Base-by-base conservation (phyloP, 2,113 vertebrate species). In the Toxotes jaculatrix region DNA sequence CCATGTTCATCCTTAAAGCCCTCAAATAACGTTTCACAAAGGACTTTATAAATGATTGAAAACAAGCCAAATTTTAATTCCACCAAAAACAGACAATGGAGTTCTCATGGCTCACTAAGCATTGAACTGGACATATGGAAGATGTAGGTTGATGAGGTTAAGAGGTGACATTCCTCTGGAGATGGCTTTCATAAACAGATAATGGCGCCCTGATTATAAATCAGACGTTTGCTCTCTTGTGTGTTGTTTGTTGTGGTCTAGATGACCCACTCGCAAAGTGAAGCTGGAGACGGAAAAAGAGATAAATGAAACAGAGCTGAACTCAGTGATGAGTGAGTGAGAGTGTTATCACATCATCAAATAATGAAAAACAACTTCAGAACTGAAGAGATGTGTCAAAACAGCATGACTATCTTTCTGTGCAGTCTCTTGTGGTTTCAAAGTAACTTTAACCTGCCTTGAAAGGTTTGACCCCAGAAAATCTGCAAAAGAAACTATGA, bases 131-230 rank as follows among this genome's bases (percentile, higher is more conserved):
- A 82, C 55, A 57, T 83, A 80, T 57, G 36, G 32, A 43, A 13
- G 47, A 51, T 10, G 59, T 36, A 56, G 5, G 4, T 21, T 64
- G 67, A 23, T 5, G 43, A 66, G 59, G 47, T 68, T 70, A 79
- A 67, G 36, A 73, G 77, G 65, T 49, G 34, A 74, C 72, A 87
- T 89, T 87, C 87, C 60, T 72, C 7, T 8, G 23, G 36, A 49
- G 36, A 70, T 77, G 42, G 74, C 38, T 80, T 84, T 84, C 36
- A 83, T 76, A 56, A 60, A 73, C 47, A 77, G 53, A 77, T 79
- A 85, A 87, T 61, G 74, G 74, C 7, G 14, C 2, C n/a, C 55
- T 72, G 67, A 79, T 81, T 76, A 67, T 42, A 63, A 56, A 64
- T 56, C 21, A 60, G 60, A 80, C 51, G 61, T 73, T 64, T 76